phyloP scores from a whole-genome alignment of 2,797 vertebrate genomes.

The Australoheros facetus region DNA sequence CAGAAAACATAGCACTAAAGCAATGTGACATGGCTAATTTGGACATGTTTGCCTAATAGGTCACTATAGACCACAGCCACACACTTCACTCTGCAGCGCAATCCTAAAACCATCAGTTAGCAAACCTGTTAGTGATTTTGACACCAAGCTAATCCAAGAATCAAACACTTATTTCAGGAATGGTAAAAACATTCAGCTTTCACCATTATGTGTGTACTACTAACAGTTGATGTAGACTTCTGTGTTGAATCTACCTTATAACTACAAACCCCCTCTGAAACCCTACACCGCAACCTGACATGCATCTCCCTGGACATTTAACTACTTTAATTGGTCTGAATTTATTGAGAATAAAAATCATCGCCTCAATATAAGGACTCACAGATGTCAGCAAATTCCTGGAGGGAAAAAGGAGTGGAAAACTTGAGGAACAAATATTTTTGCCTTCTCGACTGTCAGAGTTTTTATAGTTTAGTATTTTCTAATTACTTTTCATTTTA shows the following conservation, averaged over 20 bases:
- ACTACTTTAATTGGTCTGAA: background rate
- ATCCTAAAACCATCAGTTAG: too few relatives aligned
- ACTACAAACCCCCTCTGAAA: too few relatives aligned
- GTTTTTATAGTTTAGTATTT: background rate
- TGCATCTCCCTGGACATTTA: background rate
- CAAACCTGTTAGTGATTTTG: background rate
- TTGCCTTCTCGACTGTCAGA: background rate
- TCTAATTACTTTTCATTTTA: background rate
- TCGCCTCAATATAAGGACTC: background rate
- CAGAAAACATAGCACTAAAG: background rate
- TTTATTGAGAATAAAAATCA: background rate
- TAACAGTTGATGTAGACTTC: background rate
- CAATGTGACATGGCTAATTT: too few relatives aligned
- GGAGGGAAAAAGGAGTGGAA: background rate
- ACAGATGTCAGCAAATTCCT: background rate
- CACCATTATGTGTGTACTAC: background rate
- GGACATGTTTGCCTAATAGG: too few relatives aligned
- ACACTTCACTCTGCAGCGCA: too few relatives aligned
- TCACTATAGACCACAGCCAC: too few relatives aligned
- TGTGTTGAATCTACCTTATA: background rate
- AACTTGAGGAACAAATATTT: background rate
- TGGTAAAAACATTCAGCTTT: background rate
- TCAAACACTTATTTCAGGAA: background rate
- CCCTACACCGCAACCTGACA: background rate
- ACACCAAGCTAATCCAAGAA: background rate